phyloP scores from a whole-genome alignment of 1,140 invertebrate species.

The Cardiocondyla obscurior region DNA sequence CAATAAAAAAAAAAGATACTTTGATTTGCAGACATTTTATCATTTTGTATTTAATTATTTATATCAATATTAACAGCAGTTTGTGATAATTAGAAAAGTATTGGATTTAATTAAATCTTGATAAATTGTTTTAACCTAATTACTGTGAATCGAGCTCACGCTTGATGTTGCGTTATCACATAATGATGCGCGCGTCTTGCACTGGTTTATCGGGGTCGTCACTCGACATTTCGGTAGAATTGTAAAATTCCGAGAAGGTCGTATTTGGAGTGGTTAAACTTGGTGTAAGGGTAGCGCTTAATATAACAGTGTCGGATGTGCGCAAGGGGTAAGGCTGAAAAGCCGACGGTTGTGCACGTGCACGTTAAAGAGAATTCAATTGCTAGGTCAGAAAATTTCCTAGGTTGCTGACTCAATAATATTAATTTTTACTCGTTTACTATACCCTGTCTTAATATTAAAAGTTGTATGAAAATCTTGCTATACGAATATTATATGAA shows the following conservation, averaged over 20 bases:
- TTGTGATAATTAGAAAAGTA: too few relatives aligned
- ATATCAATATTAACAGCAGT: background rate
- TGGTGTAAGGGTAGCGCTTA: conserved; percentile 63
- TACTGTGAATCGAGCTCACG: background rate
- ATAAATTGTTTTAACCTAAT: background rate
- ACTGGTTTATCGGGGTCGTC: background rate
- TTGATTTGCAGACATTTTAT: too few relatives aligned
- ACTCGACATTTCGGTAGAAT: conserved; percentile 6
- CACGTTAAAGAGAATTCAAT: conserved; percentile 3
- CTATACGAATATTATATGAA: background rate
- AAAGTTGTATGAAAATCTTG: background rate
- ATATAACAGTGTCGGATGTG: conserved; percentile 60
- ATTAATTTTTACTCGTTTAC: background rate
- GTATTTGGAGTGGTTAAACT: conserved; percentile 64
- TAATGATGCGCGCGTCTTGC: conserved; percentile 4
- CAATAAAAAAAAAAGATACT: too few relatives aligned
- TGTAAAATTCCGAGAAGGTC: conserved; percentile 65
- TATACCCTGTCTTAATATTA: too few relatives aligned
- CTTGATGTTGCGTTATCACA: conserved; percentile 7
- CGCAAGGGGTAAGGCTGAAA: conserved; percentile 44
- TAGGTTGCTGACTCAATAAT: background rate
- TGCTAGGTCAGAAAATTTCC: background rate
- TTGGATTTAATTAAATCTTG: background rate
- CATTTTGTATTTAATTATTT: background rate
- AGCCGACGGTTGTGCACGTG: conserved; percentile 3